A percentile compares a stretch with the other conserved stretches of the same genome.
Conservation (phyloP, 2,797 vertebrate genomes). For the Phrynocephalus forsythii region DNA sequence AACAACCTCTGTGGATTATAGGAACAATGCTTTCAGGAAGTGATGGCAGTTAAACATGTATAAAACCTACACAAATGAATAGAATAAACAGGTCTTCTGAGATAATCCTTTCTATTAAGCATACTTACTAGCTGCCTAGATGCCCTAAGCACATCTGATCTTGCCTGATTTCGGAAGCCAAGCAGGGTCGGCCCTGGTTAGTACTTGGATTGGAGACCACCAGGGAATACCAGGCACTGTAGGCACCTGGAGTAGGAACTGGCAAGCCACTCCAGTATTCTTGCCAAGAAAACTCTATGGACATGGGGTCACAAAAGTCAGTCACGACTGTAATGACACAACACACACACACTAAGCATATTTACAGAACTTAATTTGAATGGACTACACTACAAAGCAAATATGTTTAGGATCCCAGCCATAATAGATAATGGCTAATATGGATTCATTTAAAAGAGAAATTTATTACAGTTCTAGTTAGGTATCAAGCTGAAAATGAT, state of each 20-base stretch:
- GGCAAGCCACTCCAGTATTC: too few species aligned
- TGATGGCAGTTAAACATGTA: neutral
- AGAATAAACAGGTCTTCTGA: neutral
- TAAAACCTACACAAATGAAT: neutral
- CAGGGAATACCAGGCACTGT: too few species aligned
- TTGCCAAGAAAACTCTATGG: too few species aligned
- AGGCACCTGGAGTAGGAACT: too few species aligned
- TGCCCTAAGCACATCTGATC: too few species aligned
- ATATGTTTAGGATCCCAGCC: neutral
- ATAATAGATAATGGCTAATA: neutral
- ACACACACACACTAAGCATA: neutral
- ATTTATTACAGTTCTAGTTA: neutral
- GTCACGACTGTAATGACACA: too few species aligned
- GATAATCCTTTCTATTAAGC: neutral
- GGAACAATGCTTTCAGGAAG: neutral
- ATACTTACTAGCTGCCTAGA: neutral
- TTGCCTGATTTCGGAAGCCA: too few species aligned
- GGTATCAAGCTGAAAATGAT: conserved; percentile 16
- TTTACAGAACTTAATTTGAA: conserved; percentile 19
- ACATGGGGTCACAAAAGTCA: too few species aligned
- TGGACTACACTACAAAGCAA: neutral
- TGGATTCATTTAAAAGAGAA: conserved; percentile 13
- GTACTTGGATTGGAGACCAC: too few species aligned
- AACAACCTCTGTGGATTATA: too few species aligned
- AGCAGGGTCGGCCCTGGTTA: too few species aligned